Evolutionary conservation across 2,797 vertebrate species (phyloP), one percentile per base, ranked within the genome.

Genomic region (Glossophaga mutica): DNA sequence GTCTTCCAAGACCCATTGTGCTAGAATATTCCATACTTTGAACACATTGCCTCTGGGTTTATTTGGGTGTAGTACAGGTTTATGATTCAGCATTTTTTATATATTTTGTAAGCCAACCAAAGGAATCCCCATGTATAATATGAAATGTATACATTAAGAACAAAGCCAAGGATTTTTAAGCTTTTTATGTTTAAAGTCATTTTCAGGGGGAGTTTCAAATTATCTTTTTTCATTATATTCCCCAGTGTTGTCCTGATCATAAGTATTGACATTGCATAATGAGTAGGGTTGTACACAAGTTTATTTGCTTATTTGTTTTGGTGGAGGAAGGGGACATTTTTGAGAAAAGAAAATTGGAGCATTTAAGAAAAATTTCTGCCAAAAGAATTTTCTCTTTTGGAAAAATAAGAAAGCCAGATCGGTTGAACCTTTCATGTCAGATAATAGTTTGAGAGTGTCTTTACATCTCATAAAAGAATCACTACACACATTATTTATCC

Each of bases 281-380:
- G 57, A 90, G 29, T 21, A 96, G 19, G 22, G 5, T 29, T 83
- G 46, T 88, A 29, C 91, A 78, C 42, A 90, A 87, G 78, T 86
- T 95, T 93, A 79, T 96, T 94, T 82, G 85, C 78, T 95, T 87
- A 90, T 77, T 97, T 92, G 65, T 73, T 95, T 91, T 83, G 68
- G 86, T 92, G 22, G 52, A 74, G 14, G 52, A 96, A 96, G 65
- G 29, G 11, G 29, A 44, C 50, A 70, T 59, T 91, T 85, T 78
- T 91, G 68, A 93, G 91, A 90, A 94, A 86, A 88, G 71, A 92
- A 83, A 93, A 93, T 79, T 91, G 44, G 39, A 79, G 29, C 44
- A 85, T 96, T 96, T 74, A 78, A 85, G 74, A 87, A 96, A 96
- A 86, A 19, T 94, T 94, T 84, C 26, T 74, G 57, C 55, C 67